A percentile compares a stretch with the other conserved stretches of the same genome.
These are phyloP conservation scores for Phoxinus phoxinus DNA, from an alignment of 2,113 vertebrate genomes.

Conservation along the genomic window DNA sequence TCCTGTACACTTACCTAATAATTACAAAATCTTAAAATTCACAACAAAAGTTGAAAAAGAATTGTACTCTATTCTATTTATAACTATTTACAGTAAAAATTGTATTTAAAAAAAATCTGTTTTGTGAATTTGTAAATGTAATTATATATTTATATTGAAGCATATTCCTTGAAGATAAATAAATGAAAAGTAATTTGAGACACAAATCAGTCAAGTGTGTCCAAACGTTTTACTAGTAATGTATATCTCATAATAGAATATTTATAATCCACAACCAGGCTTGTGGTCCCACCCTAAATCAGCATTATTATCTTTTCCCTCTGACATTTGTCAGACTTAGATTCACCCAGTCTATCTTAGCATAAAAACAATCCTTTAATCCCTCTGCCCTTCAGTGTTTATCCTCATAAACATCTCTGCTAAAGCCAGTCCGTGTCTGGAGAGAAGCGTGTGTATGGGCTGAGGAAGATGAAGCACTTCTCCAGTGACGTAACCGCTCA, in stretches of 20 bases:
- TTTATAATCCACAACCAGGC: background rate
- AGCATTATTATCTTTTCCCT: constrained; percentile 21
- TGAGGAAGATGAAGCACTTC: constrained; percentile 21
- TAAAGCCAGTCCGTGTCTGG: constrained; percentile 44
- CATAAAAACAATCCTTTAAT: constrained; percentile 45
- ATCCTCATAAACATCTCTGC: constrained; percentile 33
- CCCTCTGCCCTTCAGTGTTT: constrained; percentile 23
- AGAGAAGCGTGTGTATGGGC: constrained; percentile 13
- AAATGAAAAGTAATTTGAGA: background rate
- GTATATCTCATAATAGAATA: background rate
- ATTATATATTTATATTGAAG: too few species aligned
- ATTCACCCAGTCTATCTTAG: constrained; percentile 20
- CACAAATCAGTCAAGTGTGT: background rate
- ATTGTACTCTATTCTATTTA: too few species aligned
- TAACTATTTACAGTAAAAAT: too few species aligned
- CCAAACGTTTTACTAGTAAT: background rate
- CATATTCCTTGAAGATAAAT: too few species aligned
- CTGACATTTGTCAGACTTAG: constrained; percentile 31
- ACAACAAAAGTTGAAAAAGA: too few species aligned
- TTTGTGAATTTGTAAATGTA: too few species aligned
- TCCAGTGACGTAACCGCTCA: background rate
- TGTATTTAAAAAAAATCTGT: too few species aligned
- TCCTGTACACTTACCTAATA: too few species aligned
- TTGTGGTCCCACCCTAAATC: background rate
- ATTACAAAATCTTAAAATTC: too few species aligned